phyloP scores from a whole-genome alignment of 2,113 vertebrate species.

The Junco hyemalis region DNA sequence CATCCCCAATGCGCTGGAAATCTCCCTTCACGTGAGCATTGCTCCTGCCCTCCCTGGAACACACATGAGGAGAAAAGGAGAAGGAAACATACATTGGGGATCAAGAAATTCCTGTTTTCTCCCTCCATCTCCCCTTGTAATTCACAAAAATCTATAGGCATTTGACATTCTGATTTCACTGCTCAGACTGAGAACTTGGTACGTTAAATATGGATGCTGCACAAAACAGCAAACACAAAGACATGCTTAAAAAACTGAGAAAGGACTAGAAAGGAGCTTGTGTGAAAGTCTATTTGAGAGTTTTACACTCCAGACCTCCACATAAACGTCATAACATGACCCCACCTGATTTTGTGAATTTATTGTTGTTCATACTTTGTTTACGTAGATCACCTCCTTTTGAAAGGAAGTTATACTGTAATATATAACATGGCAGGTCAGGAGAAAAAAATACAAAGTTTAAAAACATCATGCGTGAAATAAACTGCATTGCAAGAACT shows the following conservation, averaged over 20 bases:
- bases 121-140: background rate
- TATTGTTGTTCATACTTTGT: background rate
- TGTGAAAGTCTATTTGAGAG: background rate
- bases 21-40: conserved; percentile 79
- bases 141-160: background rate
- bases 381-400: accelerated
- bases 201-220: background rate
- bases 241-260: background rate
- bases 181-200: background rate
- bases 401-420: background rate
- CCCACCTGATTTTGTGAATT: background rate
- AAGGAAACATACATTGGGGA: background rate
- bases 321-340: accelerated
- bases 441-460: background rate
- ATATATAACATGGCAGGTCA: background rate
- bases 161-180: background rate
- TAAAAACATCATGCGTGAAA: background rate
- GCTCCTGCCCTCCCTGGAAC: conserved; percentile 85
- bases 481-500: background rate
- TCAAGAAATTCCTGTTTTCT: background rate
- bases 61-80: background rate
- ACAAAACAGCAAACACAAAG: background rate
- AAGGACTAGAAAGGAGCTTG: background rate
- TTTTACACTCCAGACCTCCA: too few relatives aligned
- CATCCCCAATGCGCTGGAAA: conserved; percentile 88